Evolutionary conservation across 92 coral and sea anemone genomes (phyloP).

Genomic region (Muricea muricata): DNA sequence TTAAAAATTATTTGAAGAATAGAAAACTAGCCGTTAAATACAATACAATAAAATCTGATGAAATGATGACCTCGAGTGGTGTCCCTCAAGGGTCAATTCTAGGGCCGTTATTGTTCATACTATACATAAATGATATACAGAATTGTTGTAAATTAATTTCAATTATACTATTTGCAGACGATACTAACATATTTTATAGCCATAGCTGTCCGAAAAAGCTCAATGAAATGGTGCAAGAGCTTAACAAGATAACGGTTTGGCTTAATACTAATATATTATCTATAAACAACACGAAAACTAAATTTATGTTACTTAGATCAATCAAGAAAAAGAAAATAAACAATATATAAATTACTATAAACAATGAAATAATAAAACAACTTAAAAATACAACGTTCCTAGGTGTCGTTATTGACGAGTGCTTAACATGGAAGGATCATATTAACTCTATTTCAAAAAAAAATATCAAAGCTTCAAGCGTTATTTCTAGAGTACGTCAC

Average conservation of each 20-base stretch:
- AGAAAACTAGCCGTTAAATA: not conserved
- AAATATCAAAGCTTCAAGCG: not conserved
- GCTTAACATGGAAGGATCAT: not conserved
- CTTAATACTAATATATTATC: not conserved
- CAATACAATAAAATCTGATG: not conserved
- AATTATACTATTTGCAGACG: not conserved
- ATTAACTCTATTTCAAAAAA: not conserved
- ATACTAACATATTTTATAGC: not conserved
- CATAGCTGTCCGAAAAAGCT: not conserved
- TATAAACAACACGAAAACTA: not conserved
- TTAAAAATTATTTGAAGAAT: not conserved
- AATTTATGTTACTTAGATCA: not conserved
- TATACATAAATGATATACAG: not conserved
- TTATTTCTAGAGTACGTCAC: not conserved
- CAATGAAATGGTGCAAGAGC: not conserved
- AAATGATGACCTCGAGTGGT: not conserved
- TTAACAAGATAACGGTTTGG: not conserved
- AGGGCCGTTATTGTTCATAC: not conserved
- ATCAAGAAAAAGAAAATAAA: not conserved
- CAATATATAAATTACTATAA: not conserved
- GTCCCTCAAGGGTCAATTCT: not conserved
- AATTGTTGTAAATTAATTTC: not conserved
- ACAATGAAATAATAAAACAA: not conserved
- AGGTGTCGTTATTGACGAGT: not conserved
- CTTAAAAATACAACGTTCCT: not conserved